A percentile compares a stretch with the other conserved stretches of the same genome.
These are phyloP conservation scores for Anorthoa munda DNA, from an alignment of 2,888 invertebrate species.

Conservation along the genomic window DNA sequence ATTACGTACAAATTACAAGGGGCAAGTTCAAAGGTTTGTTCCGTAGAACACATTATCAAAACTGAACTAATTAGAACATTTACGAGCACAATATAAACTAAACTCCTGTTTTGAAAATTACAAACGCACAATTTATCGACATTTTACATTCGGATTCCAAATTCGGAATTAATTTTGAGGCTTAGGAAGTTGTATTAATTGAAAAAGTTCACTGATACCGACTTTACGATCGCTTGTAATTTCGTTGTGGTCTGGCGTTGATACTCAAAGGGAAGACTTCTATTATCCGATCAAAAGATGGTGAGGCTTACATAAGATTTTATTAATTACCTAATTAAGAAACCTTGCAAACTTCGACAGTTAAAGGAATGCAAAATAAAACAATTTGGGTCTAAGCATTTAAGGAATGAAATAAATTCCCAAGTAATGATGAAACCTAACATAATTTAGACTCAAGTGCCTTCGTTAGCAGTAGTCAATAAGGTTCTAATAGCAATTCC, in stretches of 20 bases:
- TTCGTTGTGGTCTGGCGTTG: constrained; percentile 38
- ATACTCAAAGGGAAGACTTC: constrained; percentile 30
- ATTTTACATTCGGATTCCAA: constrained; percentile 30
- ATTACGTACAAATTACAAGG: constrained; percentile 47
- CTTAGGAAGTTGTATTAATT: constrained; percentile 49
- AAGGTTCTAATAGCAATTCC: not conserved
- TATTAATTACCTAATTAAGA: constrained; percentile 27
- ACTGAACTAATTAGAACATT: constrained; percentile 53
- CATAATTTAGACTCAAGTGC: constrained; percentile 12
- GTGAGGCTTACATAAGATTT: constrained; percentile 29
- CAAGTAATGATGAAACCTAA: not conserved
- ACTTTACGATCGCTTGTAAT: constrained; percentile 37
- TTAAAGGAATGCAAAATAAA: not conserved
- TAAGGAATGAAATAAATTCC: not conserved
- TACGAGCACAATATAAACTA: constrained; percentile 46
- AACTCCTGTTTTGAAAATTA: constrained; percentile 30
- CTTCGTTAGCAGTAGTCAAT: not conserved
- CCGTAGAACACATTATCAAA: constrained; percentile 35
- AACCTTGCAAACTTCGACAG: not conserved
- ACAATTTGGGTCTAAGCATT: not conserved
- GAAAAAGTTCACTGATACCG: constrained; percentile 55
- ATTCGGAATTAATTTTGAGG: constrained; percentile 42
- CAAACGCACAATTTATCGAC: constrained; percentile 35
- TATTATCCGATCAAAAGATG: constrained; percentile 41
- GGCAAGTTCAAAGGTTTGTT: constrained; percentile 40